A percentile compares a stretch with the other conserved stretches of the same genome.
phyloP scores from a whole-genome alignment of 2,888 invertebrate species.

The Polymixis lichenea region DNA sequence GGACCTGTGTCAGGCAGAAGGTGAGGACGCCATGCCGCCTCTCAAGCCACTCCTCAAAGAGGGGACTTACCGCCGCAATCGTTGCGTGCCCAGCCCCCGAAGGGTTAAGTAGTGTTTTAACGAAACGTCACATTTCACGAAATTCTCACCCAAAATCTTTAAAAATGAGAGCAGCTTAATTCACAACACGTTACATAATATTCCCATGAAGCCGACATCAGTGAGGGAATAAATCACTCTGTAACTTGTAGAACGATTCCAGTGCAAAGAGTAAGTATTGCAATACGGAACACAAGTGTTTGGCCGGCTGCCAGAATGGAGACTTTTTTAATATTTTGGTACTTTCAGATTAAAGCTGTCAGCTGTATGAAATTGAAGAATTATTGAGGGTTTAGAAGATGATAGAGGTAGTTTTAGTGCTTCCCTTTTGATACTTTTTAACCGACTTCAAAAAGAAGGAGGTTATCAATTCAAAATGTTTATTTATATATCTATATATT shows the following conservation, averaged over 20 bases:
- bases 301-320: constrained; percentile 47
- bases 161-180: neutral
- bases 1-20: no score
- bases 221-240: constrained; percentile 32
- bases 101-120: no score
- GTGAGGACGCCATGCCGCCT: no score
- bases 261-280: constrained; percentile 45
- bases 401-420: no score
- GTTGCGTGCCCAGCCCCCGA: no score
- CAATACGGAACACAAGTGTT: constrained; percentile 48
- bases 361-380: constrained; percentile 11
- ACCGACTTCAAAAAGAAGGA: no score
- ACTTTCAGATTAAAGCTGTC: constrained; percentile 19
- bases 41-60: no score
- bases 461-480: no score
- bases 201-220: constrained; percentile 3
- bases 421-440: neutral
- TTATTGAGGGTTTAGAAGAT: neutral
- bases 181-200: neutral
- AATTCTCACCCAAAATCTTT: no score
- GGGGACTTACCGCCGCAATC: no score
- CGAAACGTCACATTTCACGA: no score
- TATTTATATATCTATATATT: no score
- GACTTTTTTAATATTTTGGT: constrained; percentile 63
- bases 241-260: constrained; percentile 29